phyloP scores from a whole-genome alignment of 2,888 invertebrate genomes.

The Dichetophora obliterata region DNA sequence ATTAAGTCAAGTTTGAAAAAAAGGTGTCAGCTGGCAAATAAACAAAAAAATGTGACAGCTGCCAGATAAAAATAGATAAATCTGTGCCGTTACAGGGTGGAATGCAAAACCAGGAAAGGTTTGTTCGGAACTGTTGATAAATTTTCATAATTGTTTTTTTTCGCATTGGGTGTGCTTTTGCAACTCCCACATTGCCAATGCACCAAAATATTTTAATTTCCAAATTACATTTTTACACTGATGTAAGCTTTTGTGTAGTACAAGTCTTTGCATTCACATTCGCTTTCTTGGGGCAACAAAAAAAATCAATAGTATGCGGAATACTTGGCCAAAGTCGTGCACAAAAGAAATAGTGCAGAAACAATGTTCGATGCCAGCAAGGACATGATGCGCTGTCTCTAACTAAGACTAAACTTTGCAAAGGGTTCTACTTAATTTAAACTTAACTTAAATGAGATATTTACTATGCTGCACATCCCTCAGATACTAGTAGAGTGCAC shows the following conservation, averaged over 20 bases:
- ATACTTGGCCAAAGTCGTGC: not conserved
- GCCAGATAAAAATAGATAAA: no score
- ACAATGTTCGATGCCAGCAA: conserved; percentile 4
- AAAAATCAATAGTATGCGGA: conserved; percentile 3
- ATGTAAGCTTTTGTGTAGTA: no score
- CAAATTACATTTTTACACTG: no score
- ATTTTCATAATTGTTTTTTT: not conserved
- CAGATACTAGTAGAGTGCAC: not conserved
- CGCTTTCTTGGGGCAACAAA: not conserved
- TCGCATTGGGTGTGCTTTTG: not conserved
- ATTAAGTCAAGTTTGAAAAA: no score
- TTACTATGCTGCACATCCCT: conserved; percentile 9
- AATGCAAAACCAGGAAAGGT: conserved; percentile 74
- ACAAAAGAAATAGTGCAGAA: no score
- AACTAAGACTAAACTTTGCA: not conserved
- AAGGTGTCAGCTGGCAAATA: no score
- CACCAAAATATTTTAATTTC: no score
- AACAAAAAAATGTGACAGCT: no score
- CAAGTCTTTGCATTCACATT: conserved; percentile 1
- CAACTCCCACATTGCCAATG: no score
- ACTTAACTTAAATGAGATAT: not conserved
- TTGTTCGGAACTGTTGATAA: not conserved
- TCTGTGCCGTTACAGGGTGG: no score
- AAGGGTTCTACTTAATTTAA: conserved; percentile 16
- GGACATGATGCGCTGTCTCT: not conserved